Percentiles rank a stretch among this genome's conserved stretches.
These are phyloP conservation scores for Acomys russatus DNA, from an alignment of 2,797 vertebrate genomes.

Conservation along the genomic window DNA sequence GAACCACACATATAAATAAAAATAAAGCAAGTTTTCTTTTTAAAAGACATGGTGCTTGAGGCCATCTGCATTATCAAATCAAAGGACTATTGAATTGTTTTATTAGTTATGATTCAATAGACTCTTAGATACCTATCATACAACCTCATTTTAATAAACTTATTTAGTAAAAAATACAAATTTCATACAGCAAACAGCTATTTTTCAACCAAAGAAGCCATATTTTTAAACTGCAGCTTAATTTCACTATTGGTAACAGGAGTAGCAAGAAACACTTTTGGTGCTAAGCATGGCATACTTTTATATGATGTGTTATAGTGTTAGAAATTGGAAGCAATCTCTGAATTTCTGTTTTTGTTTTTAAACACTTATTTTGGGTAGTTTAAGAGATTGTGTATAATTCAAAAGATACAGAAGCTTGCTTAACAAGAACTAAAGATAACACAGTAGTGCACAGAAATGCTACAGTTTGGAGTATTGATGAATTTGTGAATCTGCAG, in stretches of 20 bases:
- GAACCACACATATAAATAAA: not conserved
- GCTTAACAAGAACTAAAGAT: not conserved
- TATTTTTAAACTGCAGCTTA: not conserved
- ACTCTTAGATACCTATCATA: conserved; percentile 20
- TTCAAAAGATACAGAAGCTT: not conserved
- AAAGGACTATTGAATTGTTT: not conserved
- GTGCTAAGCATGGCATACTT: not conserved
- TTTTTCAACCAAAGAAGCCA: conserved; percentile 28
- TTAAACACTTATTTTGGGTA: not conserved
- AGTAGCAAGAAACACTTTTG: conserved; percentile 31
- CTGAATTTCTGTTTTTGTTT: not conserved
- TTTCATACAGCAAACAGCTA: not conserved
- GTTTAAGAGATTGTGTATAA: not conserved
- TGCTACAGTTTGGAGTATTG: not conserved
- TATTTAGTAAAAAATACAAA: conserved; percentile 1
- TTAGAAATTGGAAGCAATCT: conserved; percentile 48
- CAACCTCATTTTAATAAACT: conserved; percentile 55
- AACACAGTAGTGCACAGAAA: not conserved
- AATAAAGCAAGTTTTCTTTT: not conserved
- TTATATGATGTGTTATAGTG: not conserved
- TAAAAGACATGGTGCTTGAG: not conserved
- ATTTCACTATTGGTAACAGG: conserved; percentile 27
- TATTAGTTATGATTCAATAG: not conserved
- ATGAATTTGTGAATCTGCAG: not conserved
- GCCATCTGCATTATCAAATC: conserved; percentile 47